phyloP scores from a whole-genome alignment of 2,888 invertebrate genomes.

The Leucoptera coffeella region DNA sequence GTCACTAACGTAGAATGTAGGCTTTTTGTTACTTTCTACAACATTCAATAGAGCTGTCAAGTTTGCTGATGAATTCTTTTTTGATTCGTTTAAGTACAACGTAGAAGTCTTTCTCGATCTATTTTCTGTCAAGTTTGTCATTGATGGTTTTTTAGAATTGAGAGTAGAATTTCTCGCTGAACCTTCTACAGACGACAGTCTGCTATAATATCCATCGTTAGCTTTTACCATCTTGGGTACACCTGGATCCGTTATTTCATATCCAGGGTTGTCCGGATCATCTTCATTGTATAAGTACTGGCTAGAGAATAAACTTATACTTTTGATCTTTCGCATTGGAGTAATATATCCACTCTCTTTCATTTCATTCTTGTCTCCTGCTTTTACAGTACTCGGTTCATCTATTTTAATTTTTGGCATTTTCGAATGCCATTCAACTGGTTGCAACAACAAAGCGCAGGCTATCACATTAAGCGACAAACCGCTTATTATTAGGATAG shows the following conservation, averaged over 20 bases:
- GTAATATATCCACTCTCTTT: constrained; percentile 35
- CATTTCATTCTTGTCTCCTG: constrained; percentile 1
- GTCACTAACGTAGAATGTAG: neutral
- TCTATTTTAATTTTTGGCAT: constrained; percentile 15
- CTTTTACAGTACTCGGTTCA: neutral
- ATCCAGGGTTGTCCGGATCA: constrained; percentile 54
- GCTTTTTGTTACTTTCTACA: constrained; percentile 9
- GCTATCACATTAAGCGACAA: constrained; percentile 63
- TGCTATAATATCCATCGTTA: constrained; percentile 58
- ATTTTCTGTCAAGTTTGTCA: constrained; percentile 37
- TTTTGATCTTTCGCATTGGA: constrained; percentile 34
- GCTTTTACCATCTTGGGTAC: constrained; percentile 61
- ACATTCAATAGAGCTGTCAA: constrained; percentile 15
- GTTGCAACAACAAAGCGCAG: constrained; percentile 63
- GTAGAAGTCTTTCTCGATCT: constrained; percentile 39
- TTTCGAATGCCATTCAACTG: constrained; percentile 67
- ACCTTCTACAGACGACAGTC: constrained; percentile 29
- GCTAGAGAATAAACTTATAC: constrained; percentile 49
- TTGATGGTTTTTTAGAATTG: constrained; percentile 38
- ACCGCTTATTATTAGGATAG: constrained; percentile 60
- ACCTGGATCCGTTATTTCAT: constrained; percentile 61
- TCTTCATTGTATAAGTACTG: constrained; percentile 62
- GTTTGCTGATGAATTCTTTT: constrained; percentile 35
- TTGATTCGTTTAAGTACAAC: constrained; percentile 41
- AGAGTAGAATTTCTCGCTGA: constrained; percentile 37